These are phyloP conservation scores for Stictonetta naevosa DNA, from an alignment of 2,113 vertebrate species.

Conservation along the genomic window DNA sequence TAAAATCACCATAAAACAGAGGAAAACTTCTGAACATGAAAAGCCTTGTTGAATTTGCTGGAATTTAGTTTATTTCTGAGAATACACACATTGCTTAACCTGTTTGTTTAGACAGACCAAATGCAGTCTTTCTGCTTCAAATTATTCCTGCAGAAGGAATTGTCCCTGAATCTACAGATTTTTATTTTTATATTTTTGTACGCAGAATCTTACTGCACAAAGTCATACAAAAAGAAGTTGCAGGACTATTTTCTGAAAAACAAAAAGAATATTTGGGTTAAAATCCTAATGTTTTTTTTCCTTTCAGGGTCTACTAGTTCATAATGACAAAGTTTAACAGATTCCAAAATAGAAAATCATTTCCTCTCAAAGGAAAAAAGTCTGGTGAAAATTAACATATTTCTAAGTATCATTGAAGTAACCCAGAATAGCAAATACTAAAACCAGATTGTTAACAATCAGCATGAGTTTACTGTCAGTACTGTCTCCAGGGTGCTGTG, in stretches of 20 bases:
- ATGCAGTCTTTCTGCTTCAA: neutral
- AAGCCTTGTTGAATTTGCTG: neutral
- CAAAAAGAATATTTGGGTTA: neutral
- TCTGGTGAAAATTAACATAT: neutral
- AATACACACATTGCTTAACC: neutral
- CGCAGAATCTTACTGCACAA: neutral
- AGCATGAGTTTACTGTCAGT: neutral
- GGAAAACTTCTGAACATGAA: neutral
- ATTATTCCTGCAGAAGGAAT: neutral
- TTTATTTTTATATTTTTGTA: neutral
- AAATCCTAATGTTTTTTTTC: neutral
- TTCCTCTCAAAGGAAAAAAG: neutral
- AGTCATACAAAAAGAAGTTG: too few relatives aligned
- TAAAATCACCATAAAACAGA: neutral
- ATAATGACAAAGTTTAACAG: neutral
- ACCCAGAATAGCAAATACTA: neutral
- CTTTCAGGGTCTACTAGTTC: neutral
- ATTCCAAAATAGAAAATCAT: neutral
- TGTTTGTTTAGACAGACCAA: neutral
- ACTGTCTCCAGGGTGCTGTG: neutral
- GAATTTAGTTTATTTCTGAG: neutral
- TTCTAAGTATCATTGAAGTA: neutral
- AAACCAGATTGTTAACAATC: neutral
- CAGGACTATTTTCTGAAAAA: neutral
- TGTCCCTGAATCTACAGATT: neutral